A percentile compares a stretch with the other conserved stretches of the same genome.
phyloP scores from a whole-genome alignment of 2,113 vertebrate genomes.

The Chaetodon auriga region DNA sequence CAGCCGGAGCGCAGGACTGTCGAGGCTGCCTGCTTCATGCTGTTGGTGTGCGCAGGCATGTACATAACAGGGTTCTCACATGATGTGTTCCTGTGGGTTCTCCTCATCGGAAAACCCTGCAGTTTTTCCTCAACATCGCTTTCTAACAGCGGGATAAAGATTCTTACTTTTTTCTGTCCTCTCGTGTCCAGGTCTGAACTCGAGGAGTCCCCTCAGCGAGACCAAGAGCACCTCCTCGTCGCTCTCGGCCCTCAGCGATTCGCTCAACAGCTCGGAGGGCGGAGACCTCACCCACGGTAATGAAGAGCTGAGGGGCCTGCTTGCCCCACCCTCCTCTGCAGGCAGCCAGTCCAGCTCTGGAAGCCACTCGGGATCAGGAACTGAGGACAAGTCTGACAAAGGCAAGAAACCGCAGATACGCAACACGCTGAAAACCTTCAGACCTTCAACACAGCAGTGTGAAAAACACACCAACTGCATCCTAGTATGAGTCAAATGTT shows the following conservation, averaged over 20 bases:
- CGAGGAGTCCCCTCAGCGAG: conserved; percentile 92
- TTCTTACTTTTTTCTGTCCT: neutral
- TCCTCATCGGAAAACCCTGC: neutral
- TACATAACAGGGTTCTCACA: neutral
- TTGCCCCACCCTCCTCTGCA: conserved; percentile 92
- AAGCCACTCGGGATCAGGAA: conserved; percentile 89
- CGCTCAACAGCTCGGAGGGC: conserved; percentile 95
- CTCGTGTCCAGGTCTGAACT: conserved; percentile 81
- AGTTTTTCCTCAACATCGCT: neutral
- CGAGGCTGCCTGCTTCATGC: conserved; percentile 47
- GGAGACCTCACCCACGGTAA: conserved; percentile 89
- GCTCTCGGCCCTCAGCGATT: conserved; percentile 96
- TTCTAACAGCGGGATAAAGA: neutral
- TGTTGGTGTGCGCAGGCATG: conserved; percentile 21
- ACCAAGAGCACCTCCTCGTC: conserved; percentile 94
- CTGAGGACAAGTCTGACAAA: conserved; percentile 97
- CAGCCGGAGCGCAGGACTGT: conserved; percentile 48
- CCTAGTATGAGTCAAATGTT: neutral
- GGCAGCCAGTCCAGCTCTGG: conserved; percentile 91
- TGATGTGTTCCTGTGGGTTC: neutral
- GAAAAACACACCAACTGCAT: neutral
- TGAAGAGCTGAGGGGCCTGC: conserved; percentile 91
- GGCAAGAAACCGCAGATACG: conserved; percentile 81
- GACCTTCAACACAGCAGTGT: neutral
- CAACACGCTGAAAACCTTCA: too few species aligned